Base-by-base conservation (phyloP, 2,113 vertebrate genomes). In the Elephantulus edwardii region DNA sequence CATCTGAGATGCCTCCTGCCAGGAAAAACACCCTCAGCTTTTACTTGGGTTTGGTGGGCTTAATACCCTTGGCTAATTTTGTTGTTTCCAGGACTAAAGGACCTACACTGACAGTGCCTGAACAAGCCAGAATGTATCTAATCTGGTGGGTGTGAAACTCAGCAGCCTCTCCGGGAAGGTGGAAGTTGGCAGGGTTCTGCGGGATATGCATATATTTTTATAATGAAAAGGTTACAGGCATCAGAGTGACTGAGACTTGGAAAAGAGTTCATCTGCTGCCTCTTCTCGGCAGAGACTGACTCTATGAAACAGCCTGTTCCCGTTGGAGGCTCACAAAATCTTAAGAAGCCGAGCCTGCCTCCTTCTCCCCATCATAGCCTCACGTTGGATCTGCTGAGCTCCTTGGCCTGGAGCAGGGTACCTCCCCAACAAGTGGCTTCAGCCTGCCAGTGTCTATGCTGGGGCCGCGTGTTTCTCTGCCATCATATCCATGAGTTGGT, bases 71-170 rank as follows among this genome's bases (percentile, higher is more conserved):
- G 33, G 3, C 20, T 72, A 20, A 50, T 50, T 95, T 90, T 86
- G 14, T 64, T 86, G 70, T 58, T 80, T 83, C 42, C 17, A 64
- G 24, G 10, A 78, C 24, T 16, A 38, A 68, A 46, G 71, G 26
- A 60, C 24, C 35, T 91, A 86, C 78, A 83, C 19, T 66, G 33
- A 13, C 4, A 26, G 52, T 86, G 28, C 78, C 84, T 88, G 71
- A 94, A 83, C 86, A 84, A 93, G 70, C 92, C 48, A 80, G 72
- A 86, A 87, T 74, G 46, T 54, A 44, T 81, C 77, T 83, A 70
- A 83, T 66, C 48, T 91, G 66, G 87, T 81, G 38, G 46, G 77
- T 83, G 76, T 93, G 77, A 92, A 89, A 89, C 14, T 24, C 52
- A 90, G 50, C 33, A 76, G 77, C 42, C 66, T 89, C 72, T 86